These are phyloP conservation scores for Dynastes tityus DNA, from an alignment of 2,888 invertebrate genomes.

Conservation along the genomic window DNA sequence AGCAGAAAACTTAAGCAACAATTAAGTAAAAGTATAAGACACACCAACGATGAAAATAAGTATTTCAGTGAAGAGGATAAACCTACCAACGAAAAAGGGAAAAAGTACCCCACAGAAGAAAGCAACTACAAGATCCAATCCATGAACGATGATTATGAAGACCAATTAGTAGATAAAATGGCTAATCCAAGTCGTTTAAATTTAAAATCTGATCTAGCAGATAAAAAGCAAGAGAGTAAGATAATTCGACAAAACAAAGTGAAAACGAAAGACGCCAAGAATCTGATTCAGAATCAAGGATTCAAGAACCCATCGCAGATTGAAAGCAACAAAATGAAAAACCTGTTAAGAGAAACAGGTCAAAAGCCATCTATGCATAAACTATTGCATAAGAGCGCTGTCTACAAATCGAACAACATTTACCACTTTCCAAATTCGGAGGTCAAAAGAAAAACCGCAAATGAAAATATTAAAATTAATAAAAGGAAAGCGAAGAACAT, in stretches of 20 bases:
- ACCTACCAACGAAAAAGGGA: background rate
- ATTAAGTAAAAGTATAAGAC: background rate
- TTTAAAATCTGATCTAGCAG: background rate
- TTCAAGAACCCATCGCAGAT: background rate
- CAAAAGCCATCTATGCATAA: constrained; percentile 48
- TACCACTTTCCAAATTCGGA: background rate
- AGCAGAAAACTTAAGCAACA: background rate
- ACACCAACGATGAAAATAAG: constrained; percentile 6
- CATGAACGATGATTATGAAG: constrained; percentile 45
- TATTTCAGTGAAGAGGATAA: background rate
- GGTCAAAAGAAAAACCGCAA: background rate
- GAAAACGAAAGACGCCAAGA: background rate
- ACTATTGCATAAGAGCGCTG: constrained; percentile 13
- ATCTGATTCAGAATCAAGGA: background rate
- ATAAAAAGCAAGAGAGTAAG: background rate
- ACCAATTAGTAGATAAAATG: constrained; percentile 8
- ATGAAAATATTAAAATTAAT: background rate
- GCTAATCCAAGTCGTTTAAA: background rate
- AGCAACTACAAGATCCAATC: constrained; percentile 45
- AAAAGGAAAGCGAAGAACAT: background rate
- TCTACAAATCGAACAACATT: background rate
- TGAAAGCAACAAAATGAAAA: background rate
- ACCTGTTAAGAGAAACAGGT: background rate
- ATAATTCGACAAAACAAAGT: background rate
- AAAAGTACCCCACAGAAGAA: background rate